Evolutionary conservation across 2,113 vertebrate species (phyloP), one percentile per base, ranked within the genome.

Genomic region (Callionymus lyra): DNA sequence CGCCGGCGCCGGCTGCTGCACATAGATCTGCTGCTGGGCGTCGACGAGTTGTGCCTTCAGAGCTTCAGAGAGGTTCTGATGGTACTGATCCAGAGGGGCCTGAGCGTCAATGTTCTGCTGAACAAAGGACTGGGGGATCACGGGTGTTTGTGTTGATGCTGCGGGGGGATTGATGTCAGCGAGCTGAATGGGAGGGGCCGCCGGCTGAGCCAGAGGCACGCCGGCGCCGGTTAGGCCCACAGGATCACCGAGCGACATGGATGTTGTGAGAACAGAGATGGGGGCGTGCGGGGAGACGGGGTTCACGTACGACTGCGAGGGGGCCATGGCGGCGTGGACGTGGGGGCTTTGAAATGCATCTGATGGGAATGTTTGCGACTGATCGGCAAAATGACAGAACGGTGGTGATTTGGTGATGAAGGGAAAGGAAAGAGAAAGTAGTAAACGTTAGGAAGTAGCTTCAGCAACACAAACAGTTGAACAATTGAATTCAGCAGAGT

Each of bases 341-440:
- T 78, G 72, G 41, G 68, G 52, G 53, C 70, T 67, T 57, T 86
- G 82, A 49, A 81, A 76, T 49, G 70, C 47, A 56, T 86, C 82
- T 66, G 58, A 55, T 63, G 65, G 64, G 58, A 82, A 84, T 56
- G 72, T 58, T 65, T 86, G 65, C 82, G 75, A 72, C 79, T 69
- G 56, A 62, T 68, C 37, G 76, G 43, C 55, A 71, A 77, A 47
- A 69, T 63, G 50, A 60, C 33, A 52, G 41, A 52, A 68, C 46
- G 59, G 47, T 59, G 54, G 63, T 64, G 21, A 27, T 27, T 4
- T 61, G 50, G 38, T 63, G 50, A 63, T 68, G 67, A 72, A 65
- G 46, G 42, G 58, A 44, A 32, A 53, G 46, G 63, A 34, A 44
- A 44, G 72, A 69, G 67, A 73, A 71, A 76, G 66, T 44, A 52